Evolutionary conservation across 2,113 vertebrate species (phyloP), one percentile per base, ranked within the genome.

Genomic region (Empidonax traillii): DNA sequence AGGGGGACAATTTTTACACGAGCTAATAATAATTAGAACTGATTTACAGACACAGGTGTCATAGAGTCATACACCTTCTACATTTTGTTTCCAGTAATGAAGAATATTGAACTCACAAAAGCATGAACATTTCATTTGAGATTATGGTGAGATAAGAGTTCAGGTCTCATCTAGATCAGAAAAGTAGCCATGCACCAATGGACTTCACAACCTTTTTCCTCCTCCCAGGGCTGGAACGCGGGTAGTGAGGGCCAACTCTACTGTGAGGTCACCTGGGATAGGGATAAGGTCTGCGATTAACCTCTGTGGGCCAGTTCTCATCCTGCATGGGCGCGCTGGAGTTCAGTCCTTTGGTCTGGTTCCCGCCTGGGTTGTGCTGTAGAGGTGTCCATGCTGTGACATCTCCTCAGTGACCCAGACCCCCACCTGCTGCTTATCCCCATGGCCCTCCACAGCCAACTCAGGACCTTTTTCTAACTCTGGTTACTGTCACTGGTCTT

Each of bases 181-280:
- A 72, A 83, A 85, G 18, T 0, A 4, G 9, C 3, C 25, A 23
- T 0, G 2, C 6, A 76, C 4, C 15, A 55, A 37, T 0, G 1
- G 20, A 8, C 3, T 79, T 56, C 61, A 22, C 33, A 80, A 35
- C 0, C 2, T 63, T 22, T 65, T 83, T 89, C 12, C 10, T 51
- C 14, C 17, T 75, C 15, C 28, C 5, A 16, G 8, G 31, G 7
- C 8, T 31, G 8, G 18, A 16, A 11, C 47, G 28, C 0, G 2
- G 9, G 6, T 76, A 10, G 2, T 52, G 22, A 59, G 12, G 8
- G 9, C 2, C 21, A 87, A 2, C 1, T 80, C 24, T 79, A 16
- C 10, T n/a, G 15, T 5, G 2, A 35, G 4, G 6, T 68, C 12
- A 30, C 10, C 11, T 27, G 35, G 41, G 9, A 53, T 14, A 46